Conservation (phyloP, 2,888 invertebrate genomes). For the Zhuqinia jingwanae region DNA sequence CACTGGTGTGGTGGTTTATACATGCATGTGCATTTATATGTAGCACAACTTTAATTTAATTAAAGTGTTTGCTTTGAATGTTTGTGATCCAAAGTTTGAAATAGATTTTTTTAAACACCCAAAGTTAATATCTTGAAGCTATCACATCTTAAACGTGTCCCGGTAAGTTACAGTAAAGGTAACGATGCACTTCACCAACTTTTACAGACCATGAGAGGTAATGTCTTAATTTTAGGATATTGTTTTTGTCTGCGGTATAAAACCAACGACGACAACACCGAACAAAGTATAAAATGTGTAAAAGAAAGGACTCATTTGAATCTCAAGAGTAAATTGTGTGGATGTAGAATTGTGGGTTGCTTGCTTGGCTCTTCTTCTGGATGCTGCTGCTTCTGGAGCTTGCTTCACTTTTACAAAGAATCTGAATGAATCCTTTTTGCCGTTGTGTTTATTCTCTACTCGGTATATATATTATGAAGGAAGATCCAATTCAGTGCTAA, state of each 20-base stretch:
- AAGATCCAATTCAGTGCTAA: conserved; percentile 2
- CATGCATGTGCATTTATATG: too few relatives aligned
- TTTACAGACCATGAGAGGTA: too few relatives aligned
- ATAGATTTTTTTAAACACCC: too few relatives aligned
- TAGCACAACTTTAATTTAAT: too few relatives aligned
- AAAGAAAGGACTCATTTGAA: conserved; percentile 39
- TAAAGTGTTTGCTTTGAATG: too few relatives aligned
- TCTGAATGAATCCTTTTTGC: not conserved
- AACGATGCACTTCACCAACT: too few relatives aligned
- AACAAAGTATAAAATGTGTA: conserved; percentile 38
- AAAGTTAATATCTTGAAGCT: too few relatives aligned
- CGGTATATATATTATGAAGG: not conserved
- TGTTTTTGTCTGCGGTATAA: not conserved
- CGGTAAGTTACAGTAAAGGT: too few relatives aligned
- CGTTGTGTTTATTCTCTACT: not conserved
- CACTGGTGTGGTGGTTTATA: too few relatives aligned
- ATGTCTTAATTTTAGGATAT: too few relatives aligned
- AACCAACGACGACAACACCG: conserved; percentile 22
- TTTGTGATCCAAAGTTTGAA: too few relatives aligned
- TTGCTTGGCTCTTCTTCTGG: not conserved
- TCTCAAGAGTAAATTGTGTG: conserved; percentile 17
- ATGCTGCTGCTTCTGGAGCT: conserved; percentile 20
- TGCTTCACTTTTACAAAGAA: conserved; percentile 24
- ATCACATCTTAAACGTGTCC: too few relatives aligned
- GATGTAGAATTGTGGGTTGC: not conserved